Conservation (phyloP, 2,113 vertebrate genomes). For the Mesembrinibis cayennensis region DNA sequence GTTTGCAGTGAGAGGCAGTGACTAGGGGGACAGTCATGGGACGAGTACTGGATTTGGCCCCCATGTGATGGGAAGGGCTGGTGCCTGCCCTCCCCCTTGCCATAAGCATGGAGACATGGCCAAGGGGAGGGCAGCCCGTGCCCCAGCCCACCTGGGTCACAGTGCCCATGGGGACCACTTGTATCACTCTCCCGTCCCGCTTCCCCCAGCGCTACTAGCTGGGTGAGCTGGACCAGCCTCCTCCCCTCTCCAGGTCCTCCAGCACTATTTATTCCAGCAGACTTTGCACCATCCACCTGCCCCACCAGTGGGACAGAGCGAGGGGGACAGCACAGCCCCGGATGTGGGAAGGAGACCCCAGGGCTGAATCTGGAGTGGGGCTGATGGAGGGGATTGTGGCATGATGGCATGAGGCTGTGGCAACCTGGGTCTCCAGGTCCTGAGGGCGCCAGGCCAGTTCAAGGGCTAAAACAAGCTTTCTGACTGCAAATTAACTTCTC, state of each 20-base stretch:
- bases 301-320: not conserved
- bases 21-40: not conserved
- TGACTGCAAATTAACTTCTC: not conserved
- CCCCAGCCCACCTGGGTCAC: not conserved
- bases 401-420: not conserved
- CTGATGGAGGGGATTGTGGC: not conserved
- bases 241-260: not conserved
- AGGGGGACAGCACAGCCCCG: not conserved
- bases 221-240: not conserved
- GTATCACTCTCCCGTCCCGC: rapidly evolving
- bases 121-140: not conserved
- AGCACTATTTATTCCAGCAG: not conserved
- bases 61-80: not conserved
- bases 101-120: not conserved
- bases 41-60: not conserved
- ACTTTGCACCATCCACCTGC: not conserved
- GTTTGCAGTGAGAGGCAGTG: not conserved
- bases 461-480: not conserved
- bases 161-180: rapidly evolving
- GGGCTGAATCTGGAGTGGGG: not conserved
- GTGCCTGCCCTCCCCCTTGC: not conserved
- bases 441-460: not conserved
- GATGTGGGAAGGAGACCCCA: not conserved
- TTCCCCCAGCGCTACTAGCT: not conserved
- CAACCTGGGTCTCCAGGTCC: not conserved